Percentiles rank a stretch among this genome's conserved stretches.
Evolutionary conservation across 2,797 vertebrate genomes (phyloP).

Genomic region (Amazonetta brasiliensis): DNA sequence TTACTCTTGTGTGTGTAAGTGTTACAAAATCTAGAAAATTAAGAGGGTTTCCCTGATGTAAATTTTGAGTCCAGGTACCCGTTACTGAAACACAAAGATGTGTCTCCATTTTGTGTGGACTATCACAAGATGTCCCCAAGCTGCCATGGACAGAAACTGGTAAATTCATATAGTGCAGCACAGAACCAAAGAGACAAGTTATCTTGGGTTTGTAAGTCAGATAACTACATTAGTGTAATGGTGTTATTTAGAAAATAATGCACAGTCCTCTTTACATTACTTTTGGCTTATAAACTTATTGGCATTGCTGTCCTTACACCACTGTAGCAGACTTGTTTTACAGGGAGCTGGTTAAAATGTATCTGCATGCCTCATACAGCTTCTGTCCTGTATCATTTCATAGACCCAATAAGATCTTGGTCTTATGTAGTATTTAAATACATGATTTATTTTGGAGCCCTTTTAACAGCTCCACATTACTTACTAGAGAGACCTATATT

Average conservation of each 20-base stretch:
- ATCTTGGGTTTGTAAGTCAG: background rate
- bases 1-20: background rate
- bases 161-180: background rate
- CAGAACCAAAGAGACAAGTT: background rate
- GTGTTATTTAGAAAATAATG: background rate
- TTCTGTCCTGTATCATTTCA: background rate
- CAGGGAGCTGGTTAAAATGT: background rate
- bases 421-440: slow-evolving; percentile 38
- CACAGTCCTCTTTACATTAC: background rate
- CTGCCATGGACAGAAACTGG: background rate
- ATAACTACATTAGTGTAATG: background rate
- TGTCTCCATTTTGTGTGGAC: background rate
- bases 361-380: background rate
- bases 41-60: background rate
- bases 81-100: background rate
- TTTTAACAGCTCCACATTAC: background rate
- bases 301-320: background rate
- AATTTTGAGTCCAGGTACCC: background rate
- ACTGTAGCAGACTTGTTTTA: background rate
- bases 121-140: fast-evolving
- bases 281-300: background rate
- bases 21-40: background rate
- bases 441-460: background rate
- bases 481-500: background rate
- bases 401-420: background rate